phyloP scores from a whole-genome alignment of 1,140 invertebrate species.

The Vanessa tameamea region DNA sequence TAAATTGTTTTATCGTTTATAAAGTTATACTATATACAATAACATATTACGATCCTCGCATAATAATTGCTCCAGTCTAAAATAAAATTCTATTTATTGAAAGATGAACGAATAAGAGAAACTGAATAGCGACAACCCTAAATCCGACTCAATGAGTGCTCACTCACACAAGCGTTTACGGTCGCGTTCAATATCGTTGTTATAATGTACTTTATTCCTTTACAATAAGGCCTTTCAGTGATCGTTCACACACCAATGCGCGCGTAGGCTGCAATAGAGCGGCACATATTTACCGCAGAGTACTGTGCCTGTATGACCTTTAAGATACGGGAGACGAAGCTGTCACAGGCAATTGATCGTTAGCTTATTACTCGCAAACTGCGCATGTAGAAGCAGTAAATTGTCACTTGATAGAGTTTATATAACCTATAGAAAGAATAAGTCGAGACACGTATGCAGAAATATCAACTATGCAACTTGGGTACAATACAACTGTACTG shows the following conservation, averaged over 20 bases:
- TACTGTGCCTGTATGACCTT: constrained; percentile 31
- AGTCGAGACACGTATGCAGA: no score
- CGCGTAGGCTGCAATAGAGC: constrained; percentile 21
- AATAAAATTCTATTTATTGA: no score
- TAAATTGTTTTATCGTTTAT: no score
- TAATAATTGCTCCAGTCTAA: no score
- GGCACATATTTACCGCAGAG: constrained; percentile 21
- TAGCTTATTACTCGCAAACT: constrained; percentile 24
- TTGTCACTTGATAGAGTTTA: constrained; percentile 15
- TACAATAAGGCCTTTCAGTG: constrained; percentile 26
- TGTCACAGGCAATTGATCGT: constrained; percentile 37
- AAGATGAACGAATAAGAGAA: not conserved
- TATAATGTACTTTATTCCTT: constrained; percentile 24
- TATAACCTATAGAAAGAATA: constrained; percentile 9
- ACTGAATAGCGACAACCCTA: constrained; percentile 31
- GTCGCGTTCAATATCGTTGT: constrained; percentile 4
- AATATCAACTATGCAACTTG: no score
- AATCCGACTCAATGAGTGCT: constrained; percentile 41
- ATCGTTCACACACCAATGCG: constrained; percentile 1
- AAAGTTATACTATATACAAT: no score
- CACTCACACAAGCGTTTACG: constrained; percentile 34
- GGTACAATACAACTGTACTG: no score
- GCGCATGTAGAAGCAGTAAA: constrained; percentile 28
- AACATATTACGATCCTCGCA: no score
- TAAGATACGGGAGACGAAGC: constrained; percentile 36